phyloP scores from a whole-genome alignment of 2,797 vertebrate species.

The Arremon aurantiirostris region DNA sequence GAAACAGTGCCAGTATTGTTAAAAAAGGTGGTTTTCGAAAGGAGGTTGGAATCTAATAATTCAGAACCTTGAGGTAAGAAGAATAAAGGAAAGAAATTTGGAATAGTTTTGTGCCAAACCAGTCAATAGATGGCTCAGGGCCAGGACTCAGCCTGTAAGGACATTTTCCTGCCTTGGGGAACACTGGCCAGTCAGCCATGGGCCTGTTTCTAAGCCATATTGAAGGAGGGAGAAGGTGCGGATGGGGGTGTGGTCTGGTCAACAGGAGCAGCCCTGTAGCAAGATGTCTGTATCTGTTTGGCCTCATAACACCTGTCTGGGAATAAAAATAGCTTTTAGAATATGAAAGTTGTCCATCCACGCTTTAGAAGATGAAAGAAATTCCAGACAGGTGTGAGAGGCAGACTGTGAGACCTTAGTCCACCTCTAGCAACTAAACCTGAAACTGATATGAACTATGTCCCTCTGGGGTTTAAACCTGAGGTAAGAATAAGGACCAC shows the following conservation, averaged over 20 bases:
- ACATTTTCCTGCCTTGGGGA: neutral
- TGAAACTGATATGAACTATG: neutral
- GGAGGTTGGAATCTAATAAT: neutral
- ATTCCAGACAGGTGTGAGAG: neutral
- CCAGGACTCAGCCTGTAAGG: neutral
- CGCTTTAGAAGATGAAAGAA: neutral
- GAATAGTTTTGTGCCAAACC: neutral
- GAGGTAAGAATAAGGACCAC: neutral
- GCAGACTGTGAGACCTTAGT: neutral
- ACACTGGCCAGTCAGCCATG: neutral
- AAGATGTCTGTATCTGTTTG: neutral
- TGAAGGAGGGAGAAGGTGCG: neutral
- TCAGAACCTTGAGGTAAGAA: neutral
- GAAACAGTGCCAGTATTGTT: neutral
- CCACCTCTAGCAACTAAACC: neutral
- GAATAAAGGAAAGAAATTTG: neutral
- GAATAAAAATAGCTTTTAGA: neutral
- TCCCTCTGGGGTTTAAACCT: neutral
- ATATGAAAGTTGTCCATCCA: neutral
- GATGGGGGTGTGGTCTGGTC: neutral
- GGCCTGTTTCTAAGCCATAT: neutral
- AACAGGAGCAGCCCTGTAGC: neutral
- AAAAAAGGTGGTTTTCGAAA: constrained; percentile 1
- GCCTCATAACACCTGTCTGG: neutral
- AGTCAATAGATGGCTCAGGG: neutral